Evolutionary conservation across 2,888 invertebrate species (phyloP), one percentile per base, ranked within the genome.

Genomic region (Drosophila mercatorum): DNA sequence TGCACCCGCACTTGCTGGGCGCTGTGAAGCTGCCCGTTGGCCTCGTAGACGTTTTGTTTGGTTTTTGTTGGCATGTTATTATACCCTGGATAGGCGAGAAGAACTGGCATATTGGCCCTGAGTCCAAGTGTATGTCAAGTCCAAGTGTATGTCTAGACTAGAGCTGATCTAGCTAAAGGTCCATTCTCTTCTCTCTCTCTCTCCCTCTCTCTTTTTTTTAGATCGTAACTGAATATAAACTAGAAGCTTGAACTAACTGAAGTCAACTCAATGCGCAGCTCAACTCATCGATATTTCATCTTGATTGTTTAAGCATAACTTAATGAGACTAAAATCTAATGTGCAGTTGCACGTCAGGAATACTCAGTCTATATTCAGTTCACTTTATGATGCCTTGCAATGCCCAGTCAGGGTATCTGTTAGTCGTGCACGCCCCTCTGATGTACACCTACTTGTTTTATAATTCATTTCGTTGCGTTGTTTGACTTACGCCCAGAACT

Each of bases 391-490:
- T 22, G 22, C 22, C 22, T 22, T 22, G 1, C 22, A 22, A 22
- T 22, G 22, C 22, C 28, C 28, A 28, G 3, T 4, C 28, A 34
- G 6, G 31, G 51, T 34, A 51, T 17, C 34, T 34, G 6, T 0
- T 36, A 51, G 51, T 51, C 34, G 0, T 10, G 12, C 51, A n/a
- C 17, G 11, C 3, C 17, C 34, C 5, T 5, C 12, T 22, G 17
- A 12, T 7, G 51, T 12, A 7, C 51, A 51, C 11, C 51, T 34
- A 51, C 51, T 51, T 51, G 51, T 51, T 88, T 88, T 85, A 88
- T 88, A 89, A 89, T 88, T 89, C 88, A 88, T 88, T 89, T 86
- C 81, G 81, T 86, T 86, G 78, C 84, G 83, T 81, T 83, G 83
- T 88, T 88, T 83, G 82, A 86, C 88, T 81, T 84, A 75, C 79